Evolutionary conservation across 2,113 vertebrate species (phyloP).

Genomic region (Epinephelus cyanopodus): DNA sequence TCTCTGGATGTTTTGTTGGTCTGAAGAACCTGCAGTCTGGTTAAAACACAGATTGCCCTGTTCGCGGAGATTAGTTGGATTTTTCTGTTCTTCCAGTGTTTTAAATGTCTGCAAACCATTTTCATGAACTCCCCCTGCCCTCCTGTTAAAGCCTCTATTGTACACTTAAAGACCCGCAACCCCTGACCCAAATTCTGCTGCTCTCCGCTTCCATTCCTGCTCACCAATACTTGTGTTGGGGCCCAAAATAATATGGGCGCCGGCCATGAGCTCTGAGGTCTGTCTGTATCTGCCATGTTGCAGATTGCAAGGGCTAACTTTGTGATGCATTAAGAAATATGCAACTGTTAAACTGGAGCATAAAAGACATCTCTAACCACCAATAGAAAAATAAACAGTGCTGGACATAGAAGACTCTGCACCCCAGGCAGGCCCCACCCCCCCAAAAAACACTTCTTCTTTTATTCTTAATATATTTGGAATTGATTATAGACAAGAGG

Average conservation of each 20-base stretch:
- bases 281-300: conserved; percentile 15
- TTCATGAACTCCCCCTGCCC: conserved; percentile 63
- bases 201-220: conserved; percentile 42
- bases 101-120: conserved; percentile 75
- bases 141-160: conserved; percentile 72
- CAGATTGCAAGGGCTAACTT: conserved; percentile 24
- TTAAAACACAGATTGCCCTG: conserved; percentile 44
- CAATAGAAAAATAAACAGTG: too few species aligned
- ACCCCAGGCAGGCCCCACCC: too few species aligned
- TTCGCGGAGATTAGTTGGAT: conserved; percentile 30
- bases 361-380: too few species aligned
- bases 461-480: too few species aligned
- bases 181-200: conserved; percentile 67
- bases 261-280: conserved; percentile 35
- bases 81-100: conserved; percentile 51
- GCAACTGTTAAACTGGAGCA: neutral
- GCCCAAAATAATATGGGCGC: conserved; percentile 63
- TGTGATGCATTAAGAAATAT: conserved; percentile 30
- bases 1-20: conserved; percentile 13
- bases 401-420: too few species aligned
- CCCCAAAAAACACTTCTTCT: too few species aligned
- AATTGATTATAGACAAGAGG: too few species aligned
- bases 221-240: conserved; percentile 49
- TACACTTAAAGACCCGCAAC: conserved; percentile 68
- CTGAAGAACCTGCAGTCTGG: conserved; percentile 17